Conservation (phyloP, 2,888 invertebrate genomes). For the Spicauda simplicius region DNA sequence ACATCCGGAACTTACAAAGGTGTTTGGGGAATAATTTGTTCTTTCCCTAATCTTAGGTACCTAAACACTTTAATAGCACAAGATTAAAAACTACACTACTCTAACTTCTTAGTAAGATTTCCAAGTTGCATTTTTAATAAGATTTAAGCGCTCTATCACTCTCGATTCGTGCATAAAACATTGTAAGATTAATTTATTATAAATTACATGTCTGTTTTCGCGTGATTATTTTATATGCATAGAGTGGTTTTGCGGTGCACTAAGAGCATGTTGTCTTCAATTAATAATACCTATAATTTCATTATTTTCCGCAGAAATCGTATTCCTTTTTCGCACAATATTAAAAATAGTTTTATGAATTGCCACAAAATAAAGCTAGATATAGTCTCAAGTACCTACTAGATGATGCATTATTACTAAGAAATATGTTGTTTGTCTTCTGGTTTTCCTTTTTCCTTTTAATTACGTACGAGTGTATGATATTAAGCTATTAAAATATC, state of each 20-base stretch:
- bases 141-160: neutral
- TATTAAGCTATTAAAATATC: neutral
- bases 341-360: conserved; percentile 2
- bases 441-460: neutral
- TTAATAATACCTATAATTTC: neutral
- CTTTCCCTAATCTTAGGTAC: too few species aligned
- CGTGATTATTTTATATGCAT: neutral
- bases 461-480: neutral
- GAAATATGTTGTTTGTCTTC: neutral
- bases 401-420: conserved; percentile 3
- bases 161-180: neutral
- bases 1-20: too few species aligned
- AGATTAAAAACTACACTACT: too few species aligned
- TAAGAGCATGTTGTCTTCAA: neutral
- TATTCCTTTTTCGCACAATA: neutral
- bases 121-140: too few species aligned
- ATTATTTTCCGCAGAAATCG: neutral
- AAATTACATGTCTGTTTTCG: neutral
- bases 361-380: conserved; percentile 1
- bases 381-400: neutral
- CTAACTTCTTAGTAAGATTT: too few species aligned
- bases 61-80: too few species aligned
- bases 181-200: neutral
- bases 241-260: conserved; percentile 11
- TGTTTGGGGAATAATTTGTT: too few species aligned